These are phyloP conservation scores for Pseudococcus jackbeardsleyi DNA, from an alignment of 2,888 invertebrate species.

Conservation along the genomic window DNA sequence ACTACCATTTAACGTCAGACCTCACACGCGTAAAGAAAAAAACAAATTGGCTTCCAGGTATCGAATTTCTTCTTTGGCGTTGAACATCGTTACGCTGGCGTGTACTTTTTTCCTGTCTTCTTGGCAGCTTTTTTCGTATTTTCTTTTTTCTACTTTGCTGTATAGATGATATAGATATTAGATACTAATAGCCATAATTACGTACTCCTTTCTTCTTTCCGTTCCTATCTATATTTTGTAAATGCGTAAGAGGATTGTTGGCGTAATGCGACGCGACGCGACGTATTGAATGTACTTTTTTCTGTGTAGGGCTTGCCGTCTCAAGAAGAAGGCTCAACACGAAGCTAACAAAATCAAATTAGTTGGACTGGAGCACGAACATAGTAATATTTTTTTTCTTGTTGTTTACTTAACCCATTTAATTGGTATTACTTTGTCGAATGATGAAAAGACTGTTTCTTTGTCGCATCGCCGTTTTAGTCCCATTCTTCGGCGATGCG, in stretches of 20 bases:
- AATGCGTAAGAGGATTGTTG: background rate
- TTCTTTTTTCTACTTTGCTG: background rate
- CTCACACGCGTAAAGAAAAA: conserved; percentile 96
- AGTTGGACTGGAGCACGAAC: conserved; percentile 92
- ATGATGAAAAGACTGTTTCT: background rate
- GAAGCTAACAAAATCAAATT: conserved; percentile 98
- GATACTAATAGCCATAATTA: too few species aligned
- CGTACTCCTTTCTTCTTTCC: background rate
- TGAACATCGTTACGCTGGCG: conserved; percentile 5
- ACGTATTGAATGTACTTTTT: conserved; percentile 66
- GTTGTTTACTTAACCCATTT: background rate
- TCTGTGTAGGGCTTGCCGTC: conserved; percentile 83
- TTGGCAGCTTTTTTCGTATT: background rate
- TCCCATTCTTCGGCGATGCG: background rate
- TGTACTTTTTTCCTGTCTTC: background rate
- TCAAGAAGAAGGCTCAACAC: conserved; percentile 99
- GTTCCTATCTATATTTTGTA: background rate
- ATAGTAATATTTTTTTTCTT: conserved; percentile 78
- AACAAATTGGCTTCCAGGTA: conserved; percentile 93
- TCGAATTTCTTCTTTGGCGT: conserved; percentile 48
- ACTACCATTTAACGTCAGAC: conserved; percentile 87
- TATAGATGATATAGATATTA: background rate
- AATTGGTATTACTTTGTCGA: conserved; percentile 3
- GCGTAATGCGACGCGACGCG: background rate
- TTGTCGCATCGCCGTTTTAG: background rate